These are phyloP conservation scores for Piscicola geometra DNA, from an alignment of 2,888 invertebrate genomes.

Conservation along the genomic window DNA sequence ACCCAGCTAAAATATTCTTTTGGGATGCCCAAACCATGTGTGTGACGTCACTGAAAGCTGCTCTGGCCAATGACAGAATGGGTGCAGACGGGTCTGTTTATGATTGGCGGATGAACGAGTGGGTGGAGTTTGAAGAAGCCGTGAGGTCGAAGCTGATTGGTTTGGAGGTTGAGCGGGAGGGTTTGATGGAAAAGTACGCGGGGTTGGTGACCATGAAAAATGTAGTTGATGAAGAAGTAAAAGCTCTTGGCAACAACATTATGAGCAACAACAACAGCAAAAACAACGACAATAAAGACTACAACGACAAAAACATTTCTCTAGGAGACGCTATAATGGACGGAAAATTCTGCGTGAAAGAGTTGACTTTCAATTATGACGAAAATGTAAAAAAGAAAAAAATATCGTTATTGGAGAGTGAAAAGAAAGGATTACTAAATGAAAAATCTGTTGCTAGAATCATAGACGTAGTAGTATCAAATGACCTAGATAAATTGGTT, in stretches of 20 bases:
- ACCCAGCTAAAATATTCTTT: conserved; percentile 46
- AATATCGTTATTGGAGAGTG: neutral
- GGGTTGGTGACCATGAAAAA: conserved; percentile 9
- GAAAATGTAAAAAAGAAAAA: neutral
- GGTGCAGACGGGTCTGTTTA: conserved; percentile 54
- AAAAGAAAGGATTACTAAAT: neutral
- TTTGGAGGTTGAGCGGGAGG: conserved; percentile 12
- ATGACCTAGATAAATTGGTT: conserved; percentile 16
- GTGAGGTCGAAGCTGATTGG: conserved; percentile 61
- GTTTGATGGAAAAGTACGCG: conserved; percentile 24
- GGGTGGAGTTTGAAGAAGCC: conserved; percentile 68
- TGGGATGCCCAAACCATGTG: conserved; percentile 23
- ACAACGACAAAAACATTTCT: neutral
- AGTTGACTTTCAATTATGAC: neutral
- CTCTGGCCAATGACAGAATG: conserved; percentile 43
- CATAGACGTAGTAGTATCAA: neutral
- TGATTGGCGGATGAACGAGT: conserved; percentile 52
- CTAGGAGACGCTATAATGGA: conserved; percentile 19
- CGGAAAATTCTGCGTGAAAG: conserved; percentile 3
- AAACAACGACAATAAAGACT: neutral
- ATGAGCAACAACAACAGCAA: no score
- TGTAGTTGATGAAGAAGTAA: conserved; percentile 2
- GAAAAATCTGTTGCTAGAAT: neutral
- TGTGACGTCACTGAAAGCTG: conserved; percentile 41
- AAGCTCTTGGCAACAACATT: no score